A percentile compares a stretch with the other conserved stretches of the same genome.
Evolutionary conservation across 1,140 invertebrate species (phyloP).

Genomic region (Drosophila tsacasi): DNA sequence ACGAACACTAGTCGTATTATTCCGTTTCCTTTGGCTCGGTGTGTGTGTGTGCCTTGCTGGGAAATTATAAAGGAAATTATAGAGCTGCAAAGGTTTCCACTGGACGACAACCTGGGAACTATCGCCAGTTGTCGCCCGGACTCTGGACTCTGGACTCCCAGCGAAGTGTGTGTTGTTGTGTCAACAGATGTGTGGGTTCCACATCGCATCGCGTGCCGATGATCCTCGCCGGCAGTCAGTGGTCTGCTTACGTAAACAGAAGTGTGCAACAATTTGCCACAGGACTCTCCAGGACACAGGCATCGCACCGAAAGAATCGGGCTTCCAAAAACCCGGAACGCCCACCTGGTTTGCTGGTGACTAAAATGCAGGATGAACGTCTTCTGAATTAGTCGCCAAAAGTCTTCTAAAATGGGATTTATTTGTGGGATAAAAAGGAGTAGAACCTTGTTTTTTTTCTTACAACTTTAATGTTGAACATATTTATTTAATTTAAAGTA

Average conservation of each 20-base stretch:
- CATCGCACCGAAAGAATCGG: not conserved
- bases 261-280: slow-evolving; percentile 43
- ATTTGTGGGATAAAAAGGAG: not conserved
- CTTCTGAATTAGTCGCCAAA: not conserved
- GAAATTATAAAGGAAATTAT: slow-evolving; percentile 40
- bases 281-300: not conserved
- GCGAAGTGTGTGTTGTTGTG: slow-evolving; percentile 31
- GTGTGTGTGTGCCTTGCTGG: slow-evolving; percentile 2
- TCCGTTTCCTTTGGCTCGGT: slow-evolving; percentile 10
- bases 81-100: slow-evolving; percentile 49
- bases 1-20: slow-evolving; percentile 19
- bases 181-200: slow-evolving; percentile 57
- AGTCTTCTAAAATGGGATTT: not conserved
- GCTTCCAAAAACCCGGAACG: not conserved
- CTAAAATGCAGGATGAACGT: not conserved
- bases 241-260: slow-evolving; percentile 59
- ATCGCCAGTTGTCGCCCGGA: slow-evolving; percentile 12
- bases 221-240: slow-evolving; percentile 43
- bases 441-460: fast-evolving
- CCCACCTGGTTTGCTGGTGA: slow-evolving; percentile 7
- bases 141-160: no score
- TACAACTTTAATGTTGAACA: not conserved
- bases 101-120: slow-evolving; percentile 9
- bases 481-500: not conserved
- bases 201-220: slow-evolving; percentile 39